Percentiles rank a stretch among this genome's conserved stretches.
phyloP scores from a whole-genome alignment of 1,140 invertebrate genomes.

The Yoshiicerus persimilis region DNA sequence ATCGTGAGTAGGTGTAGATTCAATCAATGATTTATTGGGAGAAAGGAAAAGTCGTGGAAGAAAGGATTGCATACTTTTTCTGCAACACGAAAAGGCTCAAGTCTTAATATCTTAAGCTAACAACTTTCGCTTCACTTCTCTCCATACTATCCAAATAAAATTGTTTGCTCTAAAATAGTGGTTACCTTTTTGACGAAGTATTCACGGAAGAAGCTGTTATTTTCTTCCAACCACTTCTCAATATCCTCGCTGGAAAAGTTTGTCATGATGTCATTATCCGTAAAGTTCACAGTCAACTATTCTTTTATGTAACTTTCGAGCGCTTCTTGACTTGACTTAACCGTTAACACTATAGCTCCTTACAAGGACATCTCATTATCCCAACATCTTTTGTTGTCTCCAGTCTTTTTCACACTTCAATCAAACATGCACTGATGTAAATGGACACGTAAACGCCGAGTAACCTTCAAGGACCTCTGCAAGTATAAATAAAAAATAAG shows the following conservation, averaged over 20 bases:
- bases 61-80: not conserved
- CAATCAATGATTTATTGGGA: not conserved
- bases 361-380: not conserved
- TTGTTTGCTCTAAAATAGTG: not conserved
- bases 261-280: slow-evolving; percentile 26
- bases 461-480: not conserved
- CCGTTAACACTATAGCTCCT: not conserved
- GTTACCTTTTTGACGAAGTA: slow-evolving; percentile 46
- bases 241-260: slow-evolving; percentile 37
- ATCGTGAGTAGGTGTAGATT: not conserved
- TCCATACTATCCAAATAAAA: not conserved
- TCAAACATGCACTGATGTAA: not conserved
- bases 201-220: slow-evolving; percentile 41
- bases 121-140: not conserved
- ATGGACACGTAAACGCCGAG: too few relatives aligned
- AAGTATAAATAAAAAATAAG: too few relatives aligned
- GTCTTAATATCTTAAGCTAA: not conserved
- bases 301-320: not conserved
- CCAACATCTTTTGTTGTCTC: not conserved
- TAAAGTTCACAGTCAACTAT: not conserved
- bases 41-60: not conserved
- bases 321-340: not conserved
- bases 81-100: not conserved
- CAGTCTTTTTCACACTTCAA: not conserved
- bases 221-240: slow-evolving; percentile 46